These are phyloP conservation scores for Andrena bicolor DNA, from an alignment of 2,888 invertebrate species.

Conservation along the genomic window DNA sequence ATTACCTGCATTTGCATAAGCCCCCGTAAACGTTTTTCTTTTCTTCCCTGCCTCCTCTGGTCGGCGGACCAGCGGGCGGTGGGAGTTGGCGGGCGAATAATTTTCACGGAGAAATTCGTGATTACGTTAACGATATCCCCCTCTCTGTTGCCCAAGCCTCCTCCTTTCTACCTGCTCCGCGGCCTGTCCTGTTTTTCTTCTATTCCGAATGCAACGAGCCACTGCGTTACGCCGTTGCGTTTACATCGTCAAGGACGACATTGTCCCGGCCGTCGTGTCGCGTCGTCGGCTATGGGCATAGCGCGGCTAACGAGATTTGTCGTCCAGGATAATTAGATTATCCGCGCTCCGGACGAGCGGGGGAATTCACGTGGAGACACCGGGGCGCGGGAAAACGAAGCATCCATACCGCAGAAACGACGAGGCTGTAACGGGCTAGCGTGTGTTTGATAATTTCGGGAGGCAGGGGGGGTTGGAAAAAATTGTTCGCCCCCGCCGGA, in stretches of 20 bases:
- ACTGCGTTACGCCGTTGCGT: conserved; percentile 71
- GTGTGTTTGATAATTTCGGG: conserved; percentile 71
- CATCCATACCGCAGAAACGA: conserved; percentile 62
- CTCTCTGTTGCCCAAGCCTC: conserved; percentile 42
- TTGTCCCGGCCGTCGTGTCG: conserved; percentile 64
- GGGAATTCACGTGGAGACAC: conserved; percentile 61
- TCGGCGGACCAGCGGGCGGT: conserved; percentile 20
- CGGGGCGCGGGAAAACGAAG: conserved; percentile 60
- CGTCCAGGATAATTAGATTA: conserved; percentile 80
- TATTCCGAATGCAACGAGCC: conserved; percentile 57
- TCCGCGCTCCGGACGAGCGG: conserved; percentile 71
- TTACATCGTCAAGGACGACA: conserved; percentile 68
- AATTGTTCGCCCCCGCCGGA: background rate
- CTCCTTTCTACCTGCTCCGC: conserved; percentile 17
- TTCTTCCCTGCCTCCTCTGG: conserved; percentile 56
- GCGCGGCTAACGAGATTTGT: conserved; percentile 79
- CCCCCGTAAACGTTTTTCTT: conserved; percentile 77
- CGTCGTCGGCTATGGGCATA: conserved; percentile 67
- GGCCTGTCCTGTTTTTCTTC: conserved; percentile 44
- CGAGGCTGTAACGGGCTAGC: conserved; percentile 66
- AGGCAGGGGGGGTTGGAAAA: background rate
- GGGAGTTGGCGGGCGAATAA: conserved; percentile 63
- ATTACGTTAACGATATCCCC: conserved; percentile 76
- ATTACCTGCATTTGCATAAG: conserved; percentile 83
- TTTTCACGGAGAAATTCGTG: conserved; percentile 74